Conservation (phyloP, 1,140 invertebrate species). For the Hormaphis cornu region DNA sequence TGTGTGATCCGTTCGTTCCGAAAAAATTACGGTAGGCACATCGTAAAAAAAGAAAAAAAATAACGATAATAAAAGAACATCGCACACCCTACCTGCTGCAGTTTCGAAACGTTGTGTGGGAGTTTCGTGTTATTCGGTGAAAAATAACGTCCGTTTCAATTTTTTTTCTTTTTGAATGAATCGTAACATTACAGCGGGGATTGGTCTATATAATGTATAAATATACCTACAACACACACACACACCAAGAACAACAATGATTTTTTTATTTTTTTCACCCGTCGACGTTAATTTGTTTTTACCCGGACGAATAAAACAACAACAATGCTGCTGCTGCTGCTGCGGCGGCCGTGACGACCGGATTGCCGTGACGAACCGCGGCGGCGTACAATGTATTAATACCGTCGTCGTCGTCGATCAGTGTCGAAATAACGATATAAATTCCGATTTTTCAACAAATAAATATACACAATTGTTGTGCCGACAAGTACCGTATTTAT, state of each 20-base stretch:
- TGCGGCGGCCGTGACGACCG: background rate
- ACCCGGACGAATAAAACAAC: constrained; percentile 13
- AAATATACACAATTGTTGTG: background rate
- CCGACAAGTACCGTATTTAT: too few species aligned
- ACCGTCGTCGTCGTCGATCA: constrained; percentile 11
- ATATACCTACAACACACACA: too few species aligned
- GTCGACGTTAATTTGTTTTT: constrained; percentile 9
- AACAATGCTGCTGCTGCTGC: background rate
- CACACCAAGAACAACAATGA: constrained; percentile 7
- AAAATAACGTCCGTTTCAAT: constrained; percentile 24
- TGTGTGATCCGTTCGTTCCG: too few species aligned
- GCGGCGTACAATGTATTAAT: too few species aligned
- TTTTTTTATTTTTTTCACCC: background rate
- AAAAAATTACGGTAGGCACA: too few species aligned
- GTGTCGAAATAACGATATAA: background rate
- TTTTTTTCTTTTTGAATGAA: constrained; percentile 11
- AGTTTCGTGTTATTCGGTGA: background rate
- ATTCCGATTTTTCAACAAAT: background rate
- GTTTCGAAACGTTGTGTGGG: background rate
- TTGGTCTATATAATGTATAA: too few species aligned
- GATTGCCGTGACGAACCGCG: background rate
- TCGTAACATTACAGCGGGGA: background rate
- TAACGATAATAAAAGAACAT: too few species aligned
- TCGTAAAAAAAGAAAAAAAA: too few species aligned
- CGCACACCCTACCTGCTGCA: constrained; percentile 1